A percentile compares a stretch with the other conserved stretches of the same genome.
phyloP scores from a whole-genome alignment of 2,888 invertebrate species.

The Acleris holmiana region DNA sequence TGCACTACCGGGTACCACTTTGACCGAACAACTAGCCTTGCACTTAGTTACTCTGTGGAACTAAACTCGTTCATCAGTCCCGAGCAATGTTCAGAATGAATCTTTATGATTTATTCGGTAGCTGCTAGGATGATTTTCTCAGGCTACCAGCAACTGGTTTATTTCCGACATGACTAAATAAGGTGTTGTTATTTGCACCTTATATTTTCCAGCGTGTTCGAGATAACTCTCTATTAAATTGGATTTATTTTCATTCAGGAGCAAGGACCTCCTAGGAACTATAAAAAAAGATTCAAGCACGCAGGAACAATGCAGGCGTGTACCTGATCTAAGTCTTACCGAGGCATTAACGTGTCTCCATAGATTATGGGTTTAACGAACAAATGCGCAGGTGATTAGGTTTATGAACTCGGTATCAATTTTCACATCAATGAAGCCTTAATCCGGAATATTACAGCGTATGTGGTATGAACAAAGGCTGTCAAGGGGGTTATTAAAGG shows the following conservation, averaged over 20 bases:
- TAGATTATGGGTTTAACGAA: slow-evolving; percentile 35
- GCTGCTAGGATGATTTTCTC: slow-evolving; percentile 69
- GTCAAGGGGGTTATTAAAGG: slow-evolving; percentile 60
- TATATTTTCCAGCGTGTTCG: slow-evolving; percentile 58
- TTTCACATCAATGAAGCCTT: slow-evolving; percentile 68
- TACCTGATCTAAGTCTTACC: slow-evolving; percentile 12
- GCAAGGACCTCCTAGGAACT: slow-evolving; percentile 40
- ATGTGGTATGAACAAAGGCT: slow-evolving; percentile 58
- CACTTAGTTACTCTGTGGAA: slow-evolving; percentile 44
- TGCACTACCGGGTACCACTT: slow-evolving; percentile 22
- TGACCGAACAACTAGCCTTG: slow-evolving; percentile 30
- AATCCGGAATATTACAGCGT: slow-evolving; percentile 54
- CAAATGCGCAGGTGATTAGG: slow-evolving; percentile 60
- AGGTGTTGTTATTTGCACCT: slow-evolving; percentile 74
- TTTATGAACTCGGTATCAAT: slow-evolving; percentile 59
- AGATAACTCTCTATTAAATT: slow-evolving; percentile 52
- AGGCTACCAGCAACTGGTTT: slow-evolving; percentile 74
- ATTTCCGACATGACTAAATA: slow-evolving; percentile 75
- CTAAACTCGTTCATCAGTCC: slow-evolving; percentile 65
- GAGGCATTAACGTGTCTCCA: slow-evolving; percentile 19
- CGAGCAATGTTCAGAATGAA: slow-evolving; percentile 69
- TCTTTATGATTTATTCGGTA: slow-evolving; percentile 74
- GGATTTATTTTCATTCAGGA: slow-evolving; percentile 60
- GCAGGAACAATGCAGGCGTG: slow-evolving; percentile 5
- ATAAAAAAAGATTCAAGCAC: slow-evolving; percentile 37